phyloP scores from a whole-genome alignment of 2,797 vertebrate genomes.

The Platalea minor region DNA sequence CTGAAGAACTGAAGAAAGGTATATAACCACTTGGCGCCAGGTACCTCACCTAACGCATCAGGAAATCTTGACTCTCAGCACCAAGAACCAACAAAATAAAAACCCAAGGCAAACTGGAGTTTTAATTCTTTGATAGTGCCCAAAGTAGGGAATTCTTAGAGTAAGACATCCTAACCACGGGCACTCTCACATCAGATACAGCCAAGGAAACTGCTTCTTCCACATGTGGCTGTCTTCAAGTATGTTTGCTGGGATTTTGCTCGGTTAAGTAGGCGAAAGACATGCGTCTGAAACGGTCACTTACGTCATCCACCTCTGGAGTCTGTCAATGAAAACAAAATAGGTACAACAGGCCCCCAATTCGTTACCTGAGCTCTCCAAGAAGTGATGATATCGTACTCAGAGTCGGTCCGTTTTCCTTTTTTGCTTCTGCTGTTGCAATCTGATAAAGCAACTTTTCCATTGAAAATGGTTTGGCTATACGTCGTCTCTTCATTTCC shows the following conservation, averaged over 20 bases:
- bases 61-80: not conserved
- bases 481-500: constrained; percentile 95
- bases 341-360: not conserved
- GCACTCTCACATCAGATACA: not conserved
- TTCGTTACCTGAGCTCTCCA: constrained; percentile 93
- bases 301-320: not conserved
- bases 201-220: not conserved
- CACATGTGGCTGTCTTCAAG: not conserved
- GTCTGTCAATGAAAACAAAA: constrained; percentile 40
- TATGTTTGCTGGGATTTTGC: not conserved
- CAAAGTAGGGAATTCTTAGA: not conserved
- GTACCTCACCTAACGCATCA: not conserved
- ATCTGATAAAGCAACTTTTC: constrained; percentile 99
- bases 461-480: constrained; percentile 99
- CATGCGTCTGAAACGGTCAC: not conserved
- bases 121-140: not conserved
- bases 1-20: not conserved
- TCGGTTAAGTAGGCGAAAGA: not conserved
- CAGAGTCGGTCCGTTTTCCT: constrained; percentile 93
- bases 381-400: constrained; percentile 93
- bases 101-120: not conserved
- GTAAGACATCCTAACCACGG: not conserved
- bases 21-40: not conserved
- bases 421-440: constrained; percentile 94
- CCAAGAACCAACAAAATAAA: not conserved